Evolutionary conservation across 2,113 vertebrate genomes (phyloP).

Genomic region (Oreocharis arfaki): DNA sequence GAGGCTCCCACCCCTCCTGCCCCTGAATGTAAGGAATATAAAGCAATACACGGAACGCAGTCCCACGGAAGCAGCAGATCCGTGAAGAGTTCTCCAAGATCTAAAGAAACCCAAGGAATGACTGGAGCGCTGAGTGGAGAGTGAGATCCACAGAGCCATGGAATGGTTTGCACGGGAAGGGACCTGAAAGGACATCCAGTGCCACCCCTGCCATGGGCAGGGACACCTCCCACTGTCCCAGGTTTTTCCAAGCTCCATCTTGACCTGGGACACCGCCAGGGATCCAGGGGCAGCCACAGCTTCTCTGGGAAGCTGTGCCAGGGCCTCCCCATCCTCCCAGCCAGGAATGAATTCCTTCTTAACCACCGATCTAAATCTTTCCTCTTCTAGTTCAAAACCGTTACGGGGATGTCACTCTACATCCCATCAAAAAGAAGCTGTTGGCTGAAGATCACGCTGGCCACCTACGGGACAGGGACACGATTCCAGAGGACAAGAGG

Average conservation of each 20-base stretch:
- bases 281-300: neutral
- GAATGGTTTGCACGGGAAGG: neutral
- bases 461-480: neutral
- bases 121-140: rapidly evolving
- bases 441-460: rapidly evolving
- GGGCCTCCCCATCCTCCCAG: neutral
- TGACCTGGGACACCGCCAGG: neutral
- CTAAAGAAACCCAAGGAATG: neutral
- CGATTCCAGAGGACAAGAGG: neutral
- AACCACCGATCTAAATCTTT: neutral
- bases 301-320: neutral
- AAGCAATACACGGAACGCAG: neutral
- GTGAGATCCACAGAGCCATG: neutral
- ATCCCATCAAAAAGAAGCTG: neutral
- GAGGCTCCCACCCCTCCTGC: neutral
- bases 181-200: neutral
- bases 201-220: neutral
- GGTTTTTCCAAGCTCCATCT: neutral
- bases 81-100: rapidly evolving
- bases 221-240: neutral
- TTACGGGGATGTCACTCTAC: neutral
- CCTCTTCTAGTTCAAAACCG: rapidly evolving
- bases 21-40: rapidly evolving
- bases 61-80: neutral
- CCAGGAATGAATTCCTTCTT: neutral